phyloP scores from a whole-genome alignment of 2,888 invertebrate species.

The Drosophila birchii region DNA sequence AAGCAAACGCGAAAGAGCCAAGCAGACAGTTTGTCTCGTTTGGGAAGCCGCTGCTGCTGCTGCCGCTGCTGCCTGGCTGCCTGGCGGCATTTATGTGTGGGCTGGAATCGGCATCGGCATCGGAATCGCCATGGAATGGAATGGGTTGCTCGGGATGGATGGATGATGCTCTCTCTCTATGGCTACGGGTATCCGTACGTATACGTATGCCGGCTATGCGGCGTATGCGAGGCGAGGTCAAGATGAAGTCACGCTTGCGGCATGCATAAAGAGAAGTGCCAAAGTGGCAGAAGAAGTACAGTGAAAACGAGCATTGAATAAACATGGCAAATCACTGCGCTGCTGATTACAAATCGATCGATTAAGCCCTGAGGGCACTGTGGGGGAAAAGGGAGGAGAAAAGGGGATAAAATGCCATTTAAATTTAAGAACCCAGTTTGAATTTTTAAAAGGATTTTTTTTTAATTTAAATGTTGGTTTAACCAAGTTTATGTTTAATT shows the following conservation, averaged over 20 bases:
- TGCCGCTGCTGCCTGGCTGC: neutral
- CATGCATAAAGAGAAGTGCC: constrained; percentile 47
- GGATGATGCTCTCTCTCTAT: neutral
- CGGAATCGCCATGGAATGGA: constrained; percentile 35
- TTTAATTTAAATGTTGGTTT: neutral
- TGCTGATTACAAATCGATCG: constrained; percentile 31
- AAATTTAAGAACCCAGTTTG: neutral
- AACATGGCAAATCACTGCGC: constrained; percentile 18
- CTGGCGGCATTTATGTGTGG: constrained; percentile 48
- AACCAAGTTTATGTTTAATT: neutral
- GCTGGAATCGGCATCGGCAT: constrained; percentile 21
- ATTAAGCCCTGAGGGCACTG: neutral
- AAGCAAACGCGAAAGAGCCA: constrained; percentile 25
- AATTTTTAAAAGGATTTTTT: neutral
- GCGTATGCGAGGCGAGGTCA: constrained; percentile 65
- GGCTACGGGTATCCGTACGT: constrained; percentile 17
- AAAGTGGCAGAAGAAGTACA: constrained; percentile 10
- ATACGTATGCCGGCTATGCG: constrained; percentile 31
- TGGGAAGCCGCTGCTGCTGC: constrained; percentile 30
- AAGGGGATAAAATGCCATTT: neutral
- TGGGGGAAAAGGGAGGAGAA: neutral
- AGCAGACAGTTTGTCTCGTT: constrained; percentile 74
- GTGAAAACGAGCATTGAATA: constrained; percentile 34
- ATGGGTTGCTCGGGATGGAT: constrained; percentile 20
- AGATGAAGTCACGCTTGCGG: constrained; percentile 78